Evolutionary conservation across 1,140 invertebrate genomes (phyloP).

Genomic region (Neodiprion pinetum): DNA sequence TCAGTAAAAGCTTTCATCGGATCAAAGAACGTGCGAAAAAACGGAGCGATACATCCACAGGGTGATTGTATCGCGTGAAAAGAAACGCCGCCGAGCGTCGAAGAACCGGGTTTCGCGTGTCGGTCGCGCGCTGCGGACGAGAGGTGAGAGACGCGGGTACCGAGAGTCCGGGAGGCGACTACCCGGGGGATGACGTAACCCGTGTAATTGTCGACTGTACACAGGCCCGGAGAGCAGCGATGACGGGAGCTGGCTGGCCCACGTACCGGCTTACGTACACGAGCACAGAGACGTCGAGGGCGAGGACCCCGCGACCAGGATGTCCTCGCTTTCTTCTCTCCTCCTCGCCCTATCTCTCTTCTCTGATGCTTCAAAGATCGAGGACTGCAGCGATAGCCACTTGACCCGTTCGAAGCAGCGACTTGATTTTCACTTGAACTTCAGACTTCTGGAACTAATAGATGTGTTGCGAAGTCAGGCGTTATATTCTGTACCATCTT

Average conservation of each 20-base stretch:
- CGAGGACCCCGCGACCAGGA: background rate
- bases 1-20: too few species aligned
- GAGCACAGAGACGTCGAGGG: background rate
- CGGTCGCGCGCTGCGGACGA: background rate
- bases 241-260: conserved; percentile 1
- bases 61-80: too few species aligned
- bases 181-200: conserved; percentile 3
- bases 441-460: too few species aligned
- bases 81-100: background rate
- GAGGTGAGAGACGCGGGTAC: conserved; percentile 6
- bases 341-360: background rate
- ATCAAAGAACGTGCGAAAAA: too few species aligned
- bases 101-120: background rate
- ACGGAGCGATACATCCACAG: too few species aligned
- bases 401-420: too few species aligned
- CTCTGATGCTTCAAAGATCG: too few species aligned
- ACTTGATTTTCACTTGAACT: too few species aligned
- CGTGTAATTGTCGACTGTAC: conserved; percentile 7
- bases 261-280: background rate
- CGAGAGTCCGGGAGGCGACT: conserved; percentile 1
- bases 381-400: too few species aligned
- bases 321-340: background rate
- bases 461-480: too few species aligned
- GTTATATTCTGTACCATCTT: too few species aligned
- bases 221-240: conserved; percentile 1